phyloP scores from a whole-genome alignment of 2,888 invertebrate genomes.

The Agapostemon virescens region DNA sequence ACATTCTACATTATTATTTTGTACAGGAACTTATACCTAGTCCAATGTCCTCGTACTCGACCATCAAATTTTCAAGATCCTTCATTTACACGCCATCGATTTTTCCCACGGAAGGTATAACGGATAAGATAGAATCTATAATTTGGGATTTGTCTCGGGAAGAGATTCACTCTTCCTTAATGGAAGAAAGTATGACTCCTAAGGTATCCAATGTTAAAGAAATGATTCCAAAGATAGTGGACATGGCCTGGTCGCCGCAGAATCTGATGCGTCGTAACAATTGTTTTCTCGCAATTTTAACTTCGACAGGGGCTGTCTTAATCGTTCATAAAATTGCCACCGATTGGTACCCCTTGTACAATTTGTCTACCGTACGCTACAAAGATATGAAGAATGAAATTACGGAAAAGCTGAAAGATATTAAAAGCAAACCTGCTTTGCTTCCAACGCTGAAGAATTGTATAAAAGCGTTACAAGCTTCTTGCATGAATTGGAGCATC shows the following conservation, averaged over 20 bases:
- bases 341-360: conserved; percentile 72
- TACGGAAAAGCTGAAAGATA: conserved; percentile 22
- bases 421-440: conserved; percentile 12
- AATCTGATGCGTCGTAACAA: conserved; percentile 69
- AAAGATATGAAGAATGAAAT: conserved; percentile 61
- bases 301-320: conserved; percentile 73
- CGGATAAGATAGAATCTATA: conserved; percentile 53
- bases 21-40: conserved; percentile 75
- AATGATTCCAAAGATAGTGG: conserved; percentile 65
- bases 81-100: conserved; percentile 72
- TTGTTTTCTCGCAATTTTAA: conserved; percentile 73
- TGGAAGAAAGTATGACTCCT: conserved; percentile 73
- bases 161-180: conserved; percentile 71
- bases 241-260: conserved; percentile 74
- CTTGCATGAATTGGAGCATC: conserved; percentile 74
- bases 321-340: conserved; percentile 67
- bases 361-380: conserved; percentile 67
- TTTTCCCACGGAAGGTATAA: conserved; percentile 67
- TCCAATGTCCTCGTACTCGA: conserved; percentile 69
- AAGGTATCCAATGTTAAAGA: conserved; percentile 65
- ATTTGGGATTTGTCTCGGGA: conserved; percentile 69
- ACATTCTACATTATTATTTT: conserved; percentile 32
- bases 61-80: conserved; percentile 71
- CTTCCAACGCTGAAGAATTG: conserved; percentile 44
- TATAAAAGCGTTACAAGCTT: conserved; percentile 68